Evolutionary conservation across 1,140 invertebrate species (phyloP).

Genomic region (Drosophila kikkawai): DNA sequence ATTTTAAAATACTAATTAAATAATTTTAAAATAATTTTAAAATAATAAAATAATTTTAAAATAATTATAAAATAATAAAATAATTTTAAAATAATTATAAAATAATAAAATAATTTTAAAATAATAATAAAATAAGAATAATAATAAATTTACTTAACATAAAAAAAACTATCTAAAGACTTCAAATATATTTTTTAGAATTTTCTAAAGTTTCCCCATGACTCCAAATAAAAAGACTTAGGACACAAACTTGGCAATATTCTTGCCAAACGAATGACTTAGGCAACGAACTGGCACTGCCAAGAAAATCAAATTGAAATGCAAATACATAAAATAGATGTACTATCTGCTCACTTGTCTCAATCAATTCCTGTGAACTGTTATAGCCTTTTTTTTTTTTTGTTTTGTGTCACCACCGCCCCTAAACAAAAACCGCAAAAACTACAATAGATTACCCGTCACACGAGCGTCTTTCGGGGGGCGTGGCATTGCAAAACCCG

Average conservation of each 20-base stretch:
- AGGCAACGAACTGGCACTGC: background rate
- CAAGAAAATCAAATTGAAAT: background rate
- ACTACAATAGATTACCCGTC: background rate
- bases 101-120: no score
- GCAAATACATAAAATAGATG: background rate
- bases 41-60: no score
- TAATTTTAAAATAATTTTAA: no score
- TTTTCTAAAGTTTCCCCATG: background rate
- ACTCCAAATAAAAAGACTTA: conserved; percentile 4
- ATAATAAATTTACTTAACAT: no score
- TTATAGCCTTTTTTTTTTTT: background rate
- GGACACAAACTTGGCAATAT: conserved; percentile 4
- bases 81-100: no score
- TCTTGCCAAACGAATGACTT: background rate
- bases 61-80: no score
- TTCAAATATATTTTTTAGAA: background rate
- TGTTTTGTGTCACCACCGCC: conserved; percentile 13
- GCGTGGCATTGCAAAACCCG: conserved; percentile 33
- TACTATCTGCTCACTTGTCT: background rate
- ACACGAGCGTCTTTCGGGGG: conserved; percentile 21
- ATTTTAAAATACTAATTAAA: no score
- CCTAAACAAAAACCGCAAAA: conserved; percentile 22
- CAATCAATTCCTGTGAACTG: conserved; percentile 18
- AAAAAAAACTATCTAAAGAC: background rate
- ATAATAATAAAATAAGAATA: no score